Conservation (phyloP, 2,888 invertebrate genomes). For the Drosophila antonietae region DNA sequence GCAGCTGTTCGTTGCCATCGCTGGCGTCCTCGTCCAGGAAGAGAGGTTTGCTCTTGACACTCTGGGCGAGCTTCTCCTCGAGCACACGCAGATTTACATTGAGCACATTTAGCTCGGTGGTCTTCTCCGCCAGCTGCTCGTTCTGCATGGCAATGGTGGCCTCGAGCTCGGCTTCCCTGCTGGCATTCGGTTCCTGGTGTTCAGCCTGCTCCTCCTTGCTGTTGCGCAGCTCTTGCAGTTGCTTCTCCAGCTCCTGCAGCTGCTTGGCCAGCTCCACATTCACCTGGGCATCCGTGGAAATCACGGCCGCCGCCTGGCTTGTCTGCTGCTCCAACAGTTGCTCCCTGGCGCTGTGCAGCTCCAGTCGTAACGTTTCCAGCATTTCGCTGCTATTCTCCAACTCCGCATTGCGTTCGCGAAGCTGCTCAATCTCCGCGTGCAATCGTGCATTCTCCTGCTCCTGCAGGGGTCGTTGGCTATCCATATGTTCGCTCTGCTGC, state of each 20-base stretch:
- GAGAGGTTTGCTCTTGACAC: constrained; percentile 75
- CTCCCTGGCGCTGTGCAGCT: constrained; percentile 84
- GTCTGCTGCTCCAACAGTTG: constrained; percentile 58
- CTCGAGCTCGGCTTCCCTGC: constrained; percentile 84
- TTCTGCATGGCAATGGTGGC: constrained; percentile 86
- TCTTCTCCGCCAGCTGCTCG: constrained; percentile 86
- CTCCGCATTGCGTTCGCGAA: constrained; percentile 88
- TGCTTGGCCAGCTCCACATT: constrained; percentile 81
- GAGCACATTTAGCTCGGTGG: constrained; percentile 85
- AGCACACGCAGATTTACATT: constrained; percentile 85
- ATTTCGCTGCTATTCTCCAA: constrained; percentile 89
- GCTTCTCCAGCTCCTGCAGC: constrained; percentile 70
- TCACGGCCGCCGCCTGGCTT: not conserved
- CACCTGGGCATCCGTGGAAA: constrained; percentile 65
- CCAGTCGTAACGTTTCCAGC: constrained; percentile 72
- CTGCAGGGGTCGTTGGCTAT: constrained; percentile 27
- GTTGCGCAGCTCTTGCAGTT: constrained; percentile 40
- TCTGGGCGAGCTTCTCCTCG: constrained; percentile 82
- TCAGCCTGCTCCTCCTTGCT: constrained; percentile 30
- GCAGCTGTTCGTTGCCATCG: constrained; percentile 65
- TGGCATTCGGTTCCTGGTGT: constrained; percentile 13
- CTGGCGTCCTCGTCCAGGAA: constrained; percentile 68
- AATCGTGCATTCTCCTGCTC: constrained; percentile 49
- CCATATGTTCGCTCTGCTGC: constrained; percentile 14
- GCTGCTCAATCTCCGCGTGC: constrained; percentile 40